Percentiles rank a stretch among this genome's conserved stretches.
Evolutionary conservation across 53 echinoderm and acorn worm species (phyloP).

Genomic region (Holothuria leucospilota): DNA sequence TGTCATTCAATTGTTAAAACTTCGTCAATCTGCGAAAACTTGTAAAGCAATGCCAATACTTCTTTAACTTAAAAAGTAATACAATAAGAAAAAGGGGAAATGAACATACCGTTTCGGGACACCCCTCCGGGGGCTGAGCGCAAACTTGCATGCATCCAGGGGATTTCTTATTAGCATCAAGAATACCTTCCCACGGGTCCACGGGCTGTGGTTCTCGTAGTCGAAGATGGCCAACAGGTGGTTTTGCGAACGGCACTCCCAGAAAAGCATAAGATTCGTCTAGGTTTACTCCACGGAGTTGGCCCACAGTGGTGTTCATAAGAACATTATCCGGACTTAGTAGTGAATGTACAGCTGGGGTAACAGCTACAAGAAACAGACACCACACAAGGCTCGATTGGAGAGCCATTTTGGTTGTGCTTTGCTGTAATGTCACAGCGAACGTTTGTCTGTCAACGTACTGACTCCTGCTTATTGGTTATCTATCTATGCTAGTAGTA

Average conservation of each 20-base stretch:
- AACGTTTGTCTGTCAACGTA: no score
- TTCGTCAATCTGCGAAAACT: no score
- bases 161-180: not conserved
- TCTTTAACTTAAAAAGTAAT: no score
- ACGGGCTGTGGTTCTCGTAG: slow-evolving; percentile 25
- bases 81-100: not conserved
- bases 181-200: slow-evolving; percentile 13
- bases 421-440: no score
- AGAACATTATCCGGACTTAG: not conserved
- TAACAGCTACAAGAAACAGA: not conserved
- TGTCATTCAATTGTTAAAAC: no score
- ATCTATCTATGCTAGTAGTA: no score
- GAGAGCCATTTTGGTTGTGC: no score
- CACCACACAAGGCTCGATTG: no score
- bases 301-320: slow-evolving; percentile 13
- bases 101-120: not conserved
- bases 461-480: no score
- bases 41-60: no score
- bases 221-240: slow-evolving; percentile 21
- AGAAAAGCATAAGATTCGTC: slow-evolving; percentile 30
- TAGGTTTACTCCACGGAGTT: slow-evolving; percentile 17
- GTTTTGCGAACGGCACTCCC: slow-evolving; percentile 44
- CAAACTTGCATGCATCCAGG: slow-evolving; percentile 36
- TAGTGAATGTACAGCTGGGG: not conserved
- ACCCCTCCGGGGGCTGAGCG: slow-evolving; percentile 11